A percentile compares a stretch with the other conserved stretches of the same genome.
Conservation (phyloP, 2,888 invertebrate genomes). For the Eristalinus aeneus region DNA sequence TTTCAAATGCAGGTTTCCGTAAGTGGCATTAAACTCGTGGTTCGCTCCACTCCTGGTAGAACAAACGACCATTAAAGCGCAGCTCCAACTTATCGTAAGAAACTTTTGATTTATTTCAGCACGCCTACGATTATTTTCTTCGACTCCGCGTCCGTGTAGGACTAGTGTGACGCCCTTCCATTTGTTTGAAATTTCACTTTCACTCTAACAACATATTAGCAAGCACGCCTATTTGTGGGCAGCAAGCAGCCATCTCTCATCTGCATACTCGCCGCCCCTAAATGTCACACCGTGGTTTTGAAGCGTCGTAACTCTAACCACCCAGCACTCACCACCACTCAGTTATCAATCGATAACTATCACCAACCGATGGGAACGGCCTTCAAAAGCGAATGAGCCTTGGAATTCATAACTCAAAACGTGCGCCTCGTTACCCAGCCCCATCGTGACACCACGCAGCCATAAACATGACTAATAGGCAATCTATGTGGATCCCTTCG, state of each 20-base stretch:
- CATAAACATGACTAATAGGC: slow-evolving; percentile 51
- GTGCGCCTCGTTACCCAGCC: background rate
- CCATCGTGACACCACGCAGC: background rate
- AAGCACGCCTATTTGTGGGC: background rate
- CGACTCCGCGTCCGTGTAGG: too few relatives aligned
- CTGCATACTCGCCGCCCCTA: background rate
- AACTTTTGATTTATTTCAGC: too few relatives aligned
- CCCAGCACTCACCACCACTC: background rate
- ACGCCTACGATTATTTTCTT: too few relatives aligned
- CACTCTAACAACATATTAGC: too few relatives aligned
- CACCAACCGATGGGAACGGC: background rate
- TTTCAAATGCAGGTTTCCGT: too few relatives aligned
- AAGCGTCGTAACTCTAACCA: background rate
- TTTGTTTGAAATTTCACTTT: too few relatives aligned
- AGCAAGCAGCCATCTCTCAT: too few relatives aligned
- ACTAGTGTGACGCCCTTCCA: too few relatives aligned
- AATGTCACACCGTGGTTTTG: background rate
- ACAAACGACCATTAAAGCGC: too few relatives aligned
- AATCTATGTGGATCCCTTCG: slow-evolving; percentile 24
- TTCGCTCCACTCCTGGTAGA: too few relatives aligned
- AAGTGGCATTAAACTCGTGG: too few relatives aligned
- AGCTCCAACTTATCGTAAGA: too few relatives aligned
- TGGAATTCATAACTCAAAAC: slow-evolving; percentile 26
- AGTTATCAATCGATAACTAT: background rate
- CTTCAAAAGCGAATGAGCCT: background rate